Evolutionary conservation across 2,797 vertebrate species (phyloP).

Genomic region (Holocentrus rufus): DNA sequence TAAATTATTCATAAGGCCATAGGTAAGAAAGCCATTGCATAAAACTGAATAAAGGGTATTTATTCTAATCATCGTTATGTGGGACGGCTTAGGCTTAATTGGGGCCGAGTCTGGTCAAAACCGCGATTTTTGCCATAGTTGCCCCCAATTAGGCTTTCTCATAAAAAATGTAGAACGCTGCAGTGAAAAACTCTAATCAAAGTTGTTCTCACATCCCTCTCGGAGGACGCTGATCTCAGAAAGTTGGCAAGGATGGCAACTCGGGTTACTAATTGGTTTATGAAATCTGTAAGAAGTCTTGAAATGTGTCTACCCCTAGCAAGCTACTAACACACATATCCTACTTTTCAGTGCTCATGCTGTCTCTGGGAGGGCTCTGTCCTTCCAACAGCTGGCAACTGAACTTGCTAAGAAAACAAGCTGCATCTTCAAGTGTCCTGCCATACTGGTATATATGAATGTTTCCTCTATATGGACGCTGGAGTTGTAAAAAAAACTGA

Average conservation of each 20-base stretch:
- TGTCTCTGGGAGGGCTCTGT: no score
- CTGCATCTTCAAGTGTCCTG: background rate
- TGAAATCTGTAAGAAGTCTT: background rate
- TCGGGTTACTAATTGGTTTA: background rate
- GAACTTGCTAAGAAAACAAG: background rate
- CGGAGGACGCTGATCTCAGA: background rate
- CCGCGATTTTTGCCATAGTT: background rate
- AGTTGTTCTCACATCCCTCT: background rate
- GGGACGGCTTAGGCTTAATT: background rate
- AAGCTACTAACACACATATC: background rate
- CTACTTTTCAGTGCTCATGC: background rate
- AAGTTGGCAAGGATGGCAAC: background rate
- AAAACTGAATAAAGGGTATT: no score
- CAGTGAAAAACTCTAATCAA: background rate
- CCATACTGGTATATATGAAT: no score
- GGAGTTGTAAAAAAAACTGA: no score
- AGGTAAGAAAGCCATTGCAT: no score
- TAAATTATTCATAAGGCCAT: no score
- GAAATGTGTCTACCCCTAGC: background rate
- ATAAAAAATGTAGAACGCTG: background rate
- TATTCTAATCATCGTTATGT: background rate
- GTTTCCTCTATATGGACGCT: no score
- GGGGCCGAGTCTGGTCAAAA: no score
- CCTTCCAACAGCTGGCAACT: background rate
- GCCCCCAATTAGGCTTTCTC: background rate